A percentile compares a stretch with the other conserved stretches of the same genome.
phyloP scores from a whole-genome alignment of 1,140 invertebrate species.

The Drosophila arawakana region DNA sequence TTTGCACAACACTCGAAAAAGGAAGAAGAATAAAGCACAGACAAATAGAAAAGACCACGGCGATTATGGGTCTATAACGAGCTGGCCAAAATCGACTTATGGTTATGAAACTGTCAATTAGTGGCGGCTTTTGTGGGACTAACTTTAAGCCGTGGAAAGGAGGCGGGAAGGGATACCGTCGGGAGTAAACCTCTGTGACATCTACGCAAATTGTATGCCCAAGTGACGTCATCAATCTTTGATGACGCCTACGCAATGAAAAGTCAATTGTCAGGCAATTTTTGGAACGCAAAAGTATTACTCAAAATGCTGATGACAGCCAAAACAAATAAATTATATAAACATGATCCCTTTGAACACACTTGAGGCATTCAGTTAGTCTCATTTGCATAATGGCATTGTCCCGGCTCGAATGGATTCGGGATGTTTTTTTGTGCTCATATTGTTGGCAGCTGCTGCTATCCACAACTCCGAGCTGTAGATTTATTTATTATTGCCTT shows the following conservation, averaged over 20 bases:
- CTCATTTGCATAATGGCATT: conserved; percentile 78
- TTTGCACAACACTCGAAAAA: conserved; percentile 70
- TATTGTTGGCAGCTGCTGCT: background rate
- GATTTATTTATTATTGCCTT: conserved; percentile 8
- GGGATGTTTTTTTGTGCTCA: background rate
- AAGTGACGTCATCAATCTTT: conserved; percentile 69
- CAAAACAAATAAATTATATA: conserved; percentile 78
- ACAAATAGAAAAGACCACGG: background rate
- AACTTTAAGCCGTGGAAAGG: conserved; percentile 57
- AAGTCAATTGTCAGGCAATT: conserved; percentile 51
- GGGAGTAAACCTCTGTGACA: background rate
- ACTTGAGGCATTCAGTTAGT: conserved; percentile 47
- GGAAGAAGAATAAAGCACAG: conserved; percentile 21
- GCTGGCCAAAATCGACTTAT: conserved; percentile 46
- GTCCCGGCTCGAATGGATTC: conserved; percentile 22
- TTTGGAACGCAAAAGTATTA: conserved; percentile 18
- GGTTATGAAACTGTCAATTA: conserved; percentile 76
- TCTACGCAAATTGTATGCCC: conserved; percentile 1
- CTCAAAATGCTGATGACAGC: conserved; percentile 66
- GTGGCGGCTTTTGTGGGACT: conserved; percentile 54
- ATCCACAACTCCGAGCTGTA: background rate
- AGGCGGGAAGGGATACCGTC: too few species aligned
- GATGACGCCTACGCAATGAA: conserved; percentile 31
- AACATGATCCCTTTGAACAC: conserved; percentile 77
- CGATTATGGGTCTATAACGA: conserved; percentile 64